Evolutionary conservation across 2,797 vertebrate genomes (phyloP), one percentile per base, ranked within the genome.

Genomic region (Onychomys leucogaster): DNA sequence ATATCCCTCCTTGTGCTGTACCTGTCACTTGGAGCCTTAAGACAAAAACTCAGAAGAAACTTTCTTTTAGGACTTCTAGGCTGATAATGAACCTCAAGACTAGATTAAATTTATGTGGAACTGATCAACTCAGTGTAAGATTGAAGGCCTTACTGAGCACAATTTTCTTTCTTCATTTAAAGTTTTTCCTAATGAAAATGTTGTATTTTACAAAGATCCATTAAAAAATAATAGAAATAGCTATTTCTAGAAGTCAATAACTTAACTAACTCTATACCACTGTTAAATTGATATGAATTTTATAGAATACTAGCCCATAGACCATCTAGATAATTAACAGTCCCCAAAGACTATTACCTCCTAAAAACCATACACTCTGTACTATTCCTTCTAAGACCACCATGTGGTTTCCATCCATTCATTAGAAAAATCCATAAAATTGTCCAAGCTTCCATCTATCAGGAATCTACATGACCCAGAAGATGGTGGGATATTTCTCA

Each of bases 181-280:
- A 17, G 3, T 61, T 11, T 73, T 43, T 65, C 52, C 46, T 52
- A 88, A 16, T 57, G 34, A 96, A 91, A 76, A 57, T 83, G 16
- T 37, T 83, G 29, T 83, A 90, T 94, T 92, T 10, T 13, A 96
- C 25, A 61, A 41, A 95, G 71, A 86, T 27, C 29, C 3, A 63
- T 25, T 41, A 95, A 65, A 78, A 37, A 90, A 92, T 27, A 84
- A 63, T 88, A 32, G 93, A 94, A 95, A 71, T 29, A 57, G 80
- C 81, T 34, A 46, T 25, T 92, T 97, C 71, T 94, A 92, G 21
- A 96, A 43, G 34, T 67, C 91, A 89, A 82, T 88, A 80, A 91
- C 63, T 83, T 95, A 87, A 83, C 87, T 94, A 88, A 92, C 59
- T 94, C n/a, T 57, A 49, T 88, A 57, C 10, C 76, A 41, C 34